Base-by-base conservation (phyloP, 2,797 vertebrate genomes). In the Craterocephalus amniculus region DNA sequence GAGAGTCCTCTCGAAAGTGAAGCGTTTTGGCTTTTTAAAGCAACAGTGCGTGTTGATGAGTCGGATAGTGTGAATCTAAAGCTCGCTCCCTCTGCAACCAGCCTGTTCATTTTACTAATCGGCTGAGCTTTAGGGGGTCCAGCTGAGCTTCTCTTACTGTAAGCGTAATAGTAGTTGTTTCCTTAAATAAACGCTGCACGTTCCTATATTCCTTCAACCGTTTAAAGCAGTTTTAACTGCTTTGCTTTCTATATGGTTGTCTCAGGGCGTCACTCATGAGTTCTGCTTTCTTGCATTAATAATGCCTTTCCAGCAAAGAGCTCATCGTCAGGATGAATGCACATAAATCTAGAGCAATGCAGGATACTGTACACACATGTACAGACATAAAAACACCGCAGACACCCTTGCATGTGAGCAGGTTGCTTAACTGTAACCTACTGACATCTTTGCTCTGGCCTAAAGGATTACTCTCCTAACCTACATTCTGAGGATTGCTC, bases 391-490 rank as follows among this genome's bases (percentile, higher is more conserved):
- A 63, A 26, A 51, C 40, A 45, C 36, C 12, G 1, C 20, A 13
- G 24, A 52, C 16, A 51, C 24, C 12, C 11, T 51, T 49, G 63
- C 35, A 63, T 40, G 81, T 56, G 59, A 72, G 72, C 66, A 59
- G 59, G 71, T 72, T 75, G 81, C 75, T 58, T 86, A 20, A 51
- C 62, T 59, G 61, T 90, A 87, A 81, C 89, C 88, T 72, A 87
- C 80, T 91, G 90, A 89, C 92, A 91, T 91, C 80, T 88, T 90
- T 79, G 75, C 86, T 79, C 64, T 68, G 72, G 74, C 72, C 87
- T 83, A 61, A 81, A 86, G 92, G 92, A 93, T 94, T 93, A 94
- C 83, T 91, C 87, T 81, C 83, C 80, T 93, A 92, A 93, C 92
- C 92, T 84, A 94, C 88, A 92, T 92, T 83, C 69, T 63, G 45